phyloP scores from a whole-genome alignment of 2,888 invertebrate species.

The Dasysyrphus tricinctus region DNA sequence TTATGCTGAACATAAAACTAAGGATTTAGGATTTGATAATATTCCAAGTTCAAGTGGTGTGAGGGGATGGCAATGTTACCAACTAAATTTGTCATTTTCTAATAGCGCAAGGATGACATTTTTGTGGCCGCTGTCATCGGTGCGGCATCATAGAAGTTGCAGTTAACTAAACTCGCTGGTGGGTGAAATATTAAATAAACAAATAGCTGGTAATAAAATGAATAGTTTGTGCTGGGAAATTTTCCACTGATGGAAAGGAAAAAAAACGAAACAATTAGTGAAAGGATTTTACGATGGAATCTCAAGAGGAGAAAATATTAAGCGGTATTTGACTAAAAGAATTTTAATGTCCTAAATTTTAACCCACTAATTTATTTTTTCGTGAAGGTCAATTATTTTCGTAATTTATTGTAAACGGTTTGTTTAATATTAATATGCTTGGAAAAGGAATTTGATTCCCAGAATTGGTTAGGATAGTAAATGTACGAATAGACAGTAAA shows the following conservation, averaged over 20 bases:
- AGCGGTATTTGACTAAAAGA: conserved; percentile 27
- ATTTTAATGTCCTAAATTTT: conserved; percentile 44
- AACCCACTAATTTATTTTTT: conserved; percentile 45
- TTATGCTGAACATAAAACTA: conserved; percentile 26
- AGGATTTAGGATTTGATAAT: conserved; percentile 13
- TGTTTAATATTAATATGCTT: not conserved
- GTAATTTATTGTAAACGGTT: conserved; percentile 51
- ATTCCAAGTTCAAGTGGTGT: conserved; percentile 55
- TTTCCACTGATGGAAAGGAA: conserved; percentile 9
- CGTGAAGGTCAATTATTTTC: conserved; percentile 52
- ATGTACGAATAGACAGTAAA: not conserved
- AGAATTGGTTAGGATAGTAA: not conserved
- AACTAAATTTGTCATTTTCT: conserved; percentile 69
- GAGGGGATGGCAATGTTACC: conserved; percentile 35
- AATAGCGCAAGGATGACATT: conserved; percentile 60
- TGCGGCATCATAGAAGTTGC: conserved; percentile 44
- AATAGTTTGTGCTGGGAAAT: conserved; percentile 34
- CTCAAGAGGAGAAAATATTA: conserved; percentile 62
- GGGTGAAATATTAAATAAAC: conserved; percentile 73
- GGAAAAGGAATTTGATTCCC: not conserved
- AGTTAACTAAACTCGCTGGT: conserved; percentile 32
- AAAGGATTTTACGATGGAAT: conserved; percentile 71
- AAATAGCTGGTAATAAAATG: conserved; percentile 48
- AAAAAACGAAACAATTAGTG: conserved; percentile 42
- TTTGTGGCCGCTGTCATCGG: conserved; percentile 70